Evolutionary conservation across 2,888 invertebrate genomes (phyloP), one percentile per base, ranked within the genome.

Genomic region (Leptinotarsa peninsularis): DNA sequence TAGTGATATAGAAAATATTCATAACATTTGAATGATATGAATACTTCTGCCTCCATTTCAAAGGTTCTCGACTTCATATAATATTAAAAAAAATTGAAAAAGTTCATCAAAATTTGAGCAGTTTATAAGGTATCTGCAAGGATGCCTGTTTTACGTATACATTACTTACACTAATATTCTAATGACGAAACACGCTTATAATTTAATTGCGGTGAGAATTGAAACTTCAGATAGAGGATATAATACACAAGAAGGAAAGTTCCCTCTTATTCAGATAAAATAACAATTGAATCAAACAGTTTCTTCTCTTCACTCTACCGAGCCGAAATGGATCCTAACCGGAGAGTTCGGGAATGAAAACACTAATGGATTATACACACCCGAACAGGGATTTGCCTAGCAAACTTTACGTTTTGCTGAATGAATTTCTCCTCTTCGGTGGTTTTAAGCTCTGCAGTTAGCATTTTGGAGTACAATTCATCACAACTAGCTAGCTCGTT

Each of bases 381-480:
- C 58, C 58, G 58, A 58, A 58, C 58, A 58, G 58, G 21, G 21
- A 58, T 58, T 58, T 58, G 2, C 21, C 58, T 21, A 58, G 23
- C 58, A 58, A 58, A 63, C 63, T 63, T 63, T 33, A 17, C 27
- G n/a, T 63, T 63, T 63, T 18, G 7, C 43, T 63, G 58, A 27
- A 23, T 58, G 17, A 58, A 58, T 58, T 80, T 77, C 27, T 81
- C 81, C 54, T 88, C 89, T 81, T 89, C 84, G 77, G 88, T 83
- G 52, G 82, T 69, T 85, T 89, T 86, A 4, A 85, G 84, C 79
- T 88, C 88, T 73, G 86, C 82, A 5, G 82, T 85, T 79, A 91
- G 80, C 77, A 91, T 79, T 85, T 89, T 87, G 0, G 90, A 89
- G 80, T 91, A 90, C 73, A 90, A 84, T 86, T 89, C 87, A 15